These are phyloP conservation scores for Chinchilla lanigera DNA, from an alignment of 2,113 vertebrate species.

Conservation along the genomic window DNA sequence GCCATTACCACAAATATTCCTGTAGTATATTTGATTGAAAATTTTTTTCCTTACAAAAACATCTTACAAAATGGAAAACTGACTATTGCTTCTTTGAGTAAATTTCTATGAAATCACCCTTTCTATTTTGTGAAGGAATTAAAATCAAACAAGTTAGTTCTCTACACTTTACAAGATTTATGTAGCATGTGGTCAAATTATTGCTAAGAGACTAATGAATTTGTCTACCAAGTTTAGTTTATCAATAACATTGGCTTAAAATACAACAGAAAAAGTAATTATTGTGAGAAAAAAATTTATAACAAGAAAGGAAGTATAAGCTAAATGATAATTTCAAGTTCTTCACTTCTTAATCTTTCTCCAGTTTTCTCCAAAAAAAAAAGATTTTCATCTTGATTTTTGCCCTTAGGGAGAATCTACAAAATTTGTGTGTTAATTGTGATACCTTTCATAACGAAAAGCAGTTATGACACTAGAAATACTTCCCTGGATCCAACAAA, in stretches of 20 bases:
- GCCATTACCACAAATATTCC: neutral
- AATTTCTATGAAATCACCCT: neutral
- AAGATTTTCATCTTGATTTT: neutral
- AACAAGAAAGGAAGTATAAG: neutral
- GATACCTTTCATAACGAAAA: conserved; percentile 20
- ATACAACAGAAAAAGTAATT: neutral
- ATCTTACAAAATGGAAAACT: neutral
- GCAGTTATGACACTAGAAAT: neutral
- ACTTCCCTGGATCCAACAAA: neutral
- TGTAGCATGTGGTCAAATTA: neutral
- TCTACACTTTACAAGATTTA: neutral
- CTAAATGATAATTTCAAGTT: conserved; percentile 12
- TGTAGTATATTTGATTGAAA: conserved; percentile 2
- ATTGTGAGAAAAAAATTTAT: neutral
- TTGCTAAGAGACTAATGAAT: neutral
- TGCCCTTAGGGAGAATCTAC: neutral
- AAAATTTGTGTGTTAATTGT: neutral
- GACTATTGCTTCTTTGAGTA: neutral
- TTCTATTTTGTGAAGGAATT: conserved; percentile 17
- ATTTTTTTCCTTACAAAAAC: conserved; percentile 15
- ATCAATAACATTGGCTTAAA: neutral
- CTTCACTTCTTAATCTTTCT: neutral
- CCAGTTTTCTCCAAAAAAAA: neutral
- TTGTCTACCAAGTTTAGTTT: neutral
- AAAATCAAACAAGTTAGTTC: neutral